These are phyloP conservation scores for Trichogramma pretiosum DNA, from an alignment of 1,140 invertebrate genomes.

Conservation along the genomic window DNA sequence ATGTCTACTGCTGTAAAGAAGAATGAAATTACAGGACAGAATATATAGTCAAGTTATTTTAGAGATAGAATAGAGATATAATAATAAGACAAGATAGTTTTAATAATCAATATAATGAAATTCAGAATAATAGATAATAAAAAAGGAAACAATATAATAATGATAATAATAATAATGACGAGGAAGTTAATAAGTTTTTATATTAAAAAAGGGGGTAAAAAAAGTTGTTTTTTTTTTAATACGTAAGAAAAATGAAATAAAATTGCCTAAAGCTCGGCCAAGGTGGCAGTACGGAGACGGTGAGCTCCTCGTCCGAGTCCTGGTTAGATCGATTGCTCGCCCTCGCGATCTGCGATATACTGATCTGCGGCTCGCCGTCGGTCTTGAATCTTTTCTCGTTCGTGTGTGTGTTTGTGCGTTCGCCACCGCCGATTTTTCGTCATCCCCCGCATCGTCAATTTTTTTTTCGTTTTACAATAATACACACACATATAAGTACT, in stretches of 20 bases:
- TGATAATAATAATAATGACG: constrained; percentile 20
- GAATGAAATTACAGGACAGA: no score
- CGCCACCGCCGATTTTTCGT: no score
- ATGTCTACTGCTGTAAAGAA: no score
- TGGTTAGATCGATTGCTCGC: constrained; percentile 31
- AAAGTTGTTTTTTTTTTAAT: no score
- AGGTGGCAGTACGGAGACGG: constrained; percentile 45
- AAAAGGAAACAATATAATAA: neutral
- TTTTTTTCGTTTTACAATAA: constrained; percentile 21
- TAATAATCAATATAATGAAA: no score
- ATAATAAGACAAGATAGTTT: no score
- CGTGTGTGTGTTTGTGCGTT: constrained; percentile 4
- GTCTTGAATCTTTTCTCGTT: constrained; percentile 42
- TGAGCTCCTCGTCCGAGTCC: constrained; percentile 46
- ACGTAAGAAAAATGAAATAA: constrained; percentile 45
- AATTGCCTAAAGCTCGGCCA: constrained; percentile 49
- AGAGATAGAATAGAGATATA: no score
- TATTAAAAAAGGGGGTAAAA: no score
- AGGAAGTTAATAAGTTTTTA: constrained; percentile 30
- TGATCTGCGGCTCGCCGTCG: constrained; percentile 41
- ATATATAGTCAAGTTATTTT: no score
- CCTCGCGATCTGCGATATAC: constrained; percentile 18
- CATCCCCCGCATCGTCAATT: constrained; percentile 31
- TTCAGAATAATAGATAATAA: neutral
- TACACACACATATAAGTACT: constrained; percentile 22